These are phyloP conservation scores for Clivina fossor DNA, from an alignment of 2,888 invertebrate species.

Conservation along the genomic window DNA sequence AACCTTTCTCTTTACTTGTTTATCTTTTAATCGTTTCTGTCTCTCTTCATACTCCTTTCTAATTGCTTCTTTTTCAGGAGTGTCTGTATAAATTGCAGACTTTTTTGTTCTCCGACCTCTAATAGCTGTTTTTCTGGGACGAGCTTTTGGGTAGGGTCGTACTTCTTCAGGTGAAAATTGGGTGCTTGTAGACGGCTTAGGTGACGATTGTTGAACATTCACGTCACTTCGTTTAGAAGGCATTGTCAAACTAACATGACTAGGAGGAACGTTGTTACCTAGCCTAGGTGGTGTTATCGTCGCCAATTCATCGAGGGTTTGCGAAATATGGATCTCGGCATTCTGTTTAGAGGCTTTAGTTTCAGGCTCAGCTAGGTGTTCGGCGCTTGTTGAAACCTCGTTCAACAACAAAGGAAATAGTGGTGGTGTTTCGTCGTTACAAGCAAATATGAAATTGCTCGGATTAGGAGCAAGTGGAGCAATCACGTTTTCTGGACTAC, in stretches of 20 bases:
- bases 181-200: too few relatives aligned
- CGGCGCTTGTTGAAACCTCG: not conserved
- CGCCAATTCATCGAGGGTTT: constrained; percentile 4
- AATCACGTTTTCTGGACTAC: not conserved
- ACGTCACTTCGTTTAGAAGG: too few relatives aligned
- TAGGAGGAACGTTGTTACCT: too few relatives aligned
- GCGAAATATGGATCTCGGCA: not conserved
- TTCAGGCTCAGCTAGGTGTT: constrained; percentile 1
- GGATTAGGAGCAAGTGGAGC: not conserved
- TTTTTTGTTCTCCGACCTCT: constrained; percentile 30
- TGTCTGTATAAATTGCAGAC: constrained; percentile 32
- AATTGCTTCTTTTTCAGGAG: constrained; percentile 40
- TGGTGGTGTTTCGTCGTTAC: constrained; percentile 5
- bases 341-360: not conserved
- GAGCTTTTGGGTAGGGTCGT: constrained; percentile 32
- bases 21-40: constrained; percentile 32
- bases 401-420: constrained; percentile 5
- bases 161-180: constrained; percentile 31
- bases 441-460: not conserved
- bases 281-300: constrained; percentile 1
- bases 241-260: too few relatives aligned
- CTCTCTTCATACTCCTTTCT: constrained; percentile 37
- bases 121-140: constrained; percentile 26
- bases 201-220: constrained; percentile 1
- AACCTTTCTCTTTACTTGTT: constrained; percentile 14